A percentile compares a stretch with the other conserved stretches of the same genome.
Evolutionary conservation across 2,888 invertebrate genomes (phyloP).

Genomic region (Netelia inedita): DNA sequence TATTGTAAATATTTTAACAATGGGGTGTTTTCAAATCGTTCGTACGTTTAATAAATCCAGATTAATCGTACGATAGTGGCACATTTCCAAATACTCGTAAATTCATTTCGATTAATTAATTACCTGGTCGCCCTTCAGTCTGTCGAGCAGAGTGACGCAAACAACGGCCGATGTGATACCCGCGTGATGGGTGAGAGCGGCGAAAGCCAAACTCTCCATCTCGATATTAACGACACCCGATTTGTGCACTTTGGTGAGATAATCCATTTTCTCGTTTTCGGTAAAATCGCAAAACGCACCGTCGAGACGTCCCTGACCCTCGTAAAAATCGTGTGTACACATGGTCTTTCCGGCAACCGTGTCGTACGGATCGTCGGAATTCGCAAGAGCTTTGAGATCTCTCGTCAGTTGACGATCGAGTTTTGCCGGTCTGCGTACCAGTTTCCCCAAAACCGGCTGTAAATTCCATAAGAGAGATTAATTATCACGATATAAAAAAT

Average conservation of each 20-base stretch:
- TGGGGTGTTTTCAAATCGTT: too few species aligned
- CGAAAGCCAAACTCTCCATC: constrained; percentile 98
- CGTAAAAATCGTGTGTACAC: constrained; percentile 99
- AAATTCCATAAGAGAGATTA: constrained; percentile 71
- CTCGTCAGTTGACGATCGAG: constrained; percentile 93
- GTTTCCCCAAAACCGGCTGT: constrained; percentile 94
- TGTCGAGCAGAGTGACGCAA: constrained; percentile 96
- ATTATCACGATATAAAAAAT: not conserved
- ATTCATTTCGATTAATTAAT: constrained; percentile 30
- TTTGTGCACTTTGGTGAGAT: constrained; percentile 91
- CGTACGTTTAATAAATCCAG: not conserved
- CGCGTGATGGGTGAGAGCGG: constrained; percentile 96
- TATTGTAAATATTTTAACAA: too few species aligned
- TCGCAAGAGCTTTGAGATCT: constrained; percentile 92
- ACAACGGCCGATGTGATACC: constrained; percentile 97
- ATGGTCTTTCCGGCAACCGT: constrained; percentile 96
- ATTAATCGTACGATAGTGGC: not conserved
- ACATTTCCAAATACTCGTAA: not conserved
- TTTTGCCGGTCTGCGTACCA: constrained; percentile 92
- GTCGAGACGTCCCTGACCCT: constrained; percentile 98
- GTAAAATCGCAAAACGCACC: constrained; percentile 98
- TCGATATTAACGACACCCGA: constrained; percentile 97
- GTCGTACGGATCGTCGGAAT: constrained; percentile 92
- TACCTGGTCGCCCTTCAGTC: constrained; percentile 98
- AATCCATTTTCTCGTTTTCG: constrained; percentile 95